These are phyloP conservation scores for Drosophila tropicalis DNA, from an alignment of 1,140 invertebrate genomes.

Conservation along the genomic window DNA sequence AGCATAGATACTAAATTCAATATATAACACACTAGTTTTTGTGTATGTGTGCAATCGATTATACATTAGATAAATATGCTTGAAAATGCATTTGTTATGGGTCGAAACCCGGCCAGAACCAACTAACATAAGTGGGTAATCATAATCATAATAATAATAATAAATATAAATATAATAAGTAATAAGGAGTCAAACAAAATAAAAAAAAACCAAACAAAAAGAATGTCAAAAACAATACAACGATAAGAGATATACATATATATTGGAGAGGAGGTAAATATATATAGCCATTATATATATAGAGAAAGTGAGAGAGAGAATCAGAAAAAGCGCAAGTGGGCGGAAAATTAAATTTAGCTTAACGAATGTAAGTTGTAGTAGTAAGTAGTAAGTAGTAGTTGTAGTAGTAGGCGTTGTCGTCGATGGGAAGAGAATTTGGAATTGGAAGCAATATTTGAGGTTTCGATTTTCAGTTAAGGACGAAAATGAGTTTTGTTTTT, in stretches of 20 bases:
- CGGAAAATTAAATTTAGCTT: conserved; percentile 36
- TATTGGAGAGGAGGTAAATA: too few species aligned
- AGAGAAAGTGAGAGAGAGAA: neutral
- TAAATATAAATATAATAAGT: conserved; percentile 6
- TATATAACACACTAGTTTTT: conserved; percentile 3
- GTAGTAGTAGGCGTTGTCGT: neutral
- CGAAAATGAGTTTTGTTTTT: conserved; percentile 21
- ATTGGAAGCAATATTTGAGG: neutral
- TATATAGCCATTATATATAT: neutral
- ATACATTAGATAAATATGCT: conserved; percentile 9
- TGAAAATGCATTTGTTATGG: neutral
- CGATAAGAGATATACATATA: neutral
- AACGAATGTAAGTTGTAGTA: neutral
- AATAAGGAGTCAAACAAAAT: neutral
- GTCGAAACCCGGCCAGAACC: too few species aligned
- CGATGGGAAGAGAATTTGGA: neutral
- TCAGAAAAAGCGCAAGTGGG: conserved; percentile 37
- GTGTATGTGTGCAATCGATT: conserved; percentile 2
- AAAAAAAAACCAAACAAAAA: neutral
- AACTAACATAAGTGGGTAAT: neutral
- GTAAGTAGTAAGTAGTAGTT: too few species aligned
- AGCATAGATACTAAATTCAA: too few species aligned
- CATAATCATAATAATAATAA: conserved; percentile 8
- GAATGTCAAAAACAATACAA: neutral
- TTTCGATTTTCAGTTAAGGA: conserved; percentile 20